Evolutionary conservation across 2,113 vertebrate species (phyloP), one percentile per base, ranked within the genome.

Genomic region (Cochlearius cochlearius): DNA sequence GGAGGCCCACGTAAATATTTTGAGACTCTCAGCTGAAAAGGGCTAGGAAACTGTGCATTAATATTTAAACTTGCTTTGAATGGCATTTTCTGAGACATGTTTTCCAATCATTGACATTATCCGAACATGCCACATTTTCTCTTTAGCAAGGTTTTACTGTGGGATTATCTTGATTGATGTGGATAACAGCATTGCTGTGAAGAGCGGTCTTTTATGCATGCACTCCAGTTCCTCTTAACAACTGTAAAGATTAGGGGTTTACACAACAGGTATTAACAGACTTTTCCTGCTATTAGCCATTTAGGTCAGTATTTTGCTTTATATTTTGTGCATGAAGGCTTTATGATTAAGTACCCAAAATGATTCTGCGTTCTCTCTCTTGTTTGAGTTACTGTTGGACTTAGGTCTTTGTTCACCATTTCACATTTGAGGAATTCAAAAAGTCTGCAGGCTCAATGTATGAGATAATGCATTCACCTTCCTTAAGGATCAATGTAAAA

Each of bases 81-180:
- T 93, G 52, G 56, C 68, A 86, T 75, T 93, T 90, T 75, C 69
- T 92, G 85, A 80, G 79, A 89, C 80, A 67, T 90, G 29, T 90
- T 97, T 97, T 90, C 78, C 76, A 91, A 91, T 95, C 76, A 94
- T 81, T 91, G 66, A 78, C 92, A 91, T 96, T 90, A 95, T 92
- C 93, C 66, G 95, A 88, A 91, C 94, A 60, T 38, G 53, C 52
- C 92, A 94, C 67, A 74, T 77, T 96, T 95, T 88, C 93, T 97
- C 73, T 64, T 96, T 92, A 91, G 58, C 71, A 63, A 95, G 85
- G 75, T 86, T 96, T 95, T 95, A 53, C 66, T 92, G 43, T 47
- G 18, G 83, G 86, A 93, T 92, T 90, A 93, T 88, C 80, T 64
- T 96, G 86, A 96, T 39, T 90, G 92, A 97, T 85, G 67, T 79